These are phyloP conservation scores for Oreochromis tanganicae DNA, from an alignment of 2,113 vertebrate species.

Conservation along the genomic window DNA sequence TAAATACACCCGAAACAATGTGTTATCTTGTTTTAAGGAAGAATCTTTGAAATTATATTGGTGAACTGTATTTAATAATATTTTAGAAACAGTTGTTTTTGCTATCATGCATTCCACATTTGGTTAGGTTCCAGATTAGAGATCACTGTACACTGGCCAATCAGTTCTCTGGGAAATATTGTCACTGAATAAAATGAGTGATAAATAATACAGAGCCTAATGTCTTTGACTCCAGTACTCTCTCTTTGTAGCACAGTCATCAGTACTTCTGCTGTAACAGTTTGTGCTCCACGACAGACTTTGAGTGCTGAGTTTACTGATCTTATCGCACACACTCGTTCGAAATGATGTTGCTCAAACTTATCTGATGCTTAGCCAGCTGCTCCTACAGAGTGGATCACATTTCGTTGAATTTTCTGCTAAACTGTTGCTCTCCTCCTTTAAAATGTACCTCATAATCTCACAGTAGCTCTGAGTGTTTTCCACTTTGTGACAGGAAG, in stretches of 20 bases:
- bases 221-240: background rate
- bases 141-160: background rate
- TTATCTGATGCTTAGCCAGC: background rate
- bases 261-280: background rate
- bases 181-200: background rate
- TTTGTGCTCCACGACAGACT: background rate
- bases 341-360: background rate
- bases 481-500: background rate
- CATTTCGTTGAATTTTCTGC: background rate
- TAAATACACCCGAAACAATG: too few relatives aligned
- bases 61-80: background rate
- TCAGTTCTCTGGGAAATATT: background rate
- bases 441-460: background rate
- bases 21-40: background rate
- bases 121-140: background rate
- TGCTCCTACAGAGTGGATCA: accelerated
- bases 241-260: background rate
- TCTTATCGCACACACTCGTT: background rate
- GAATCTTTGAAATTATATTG: background rate
- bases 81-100: accelerated
- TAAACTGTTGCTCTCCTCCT: background rate
- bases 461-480: background rate
- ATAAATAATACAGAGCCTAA: background rate
- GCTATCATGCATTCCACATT: background rate
- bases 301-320: background rate